phyloP scores from a whole-genome alignment of 2,797 vertebrate genomes.

The Crenichthys baileyi region DNA sequence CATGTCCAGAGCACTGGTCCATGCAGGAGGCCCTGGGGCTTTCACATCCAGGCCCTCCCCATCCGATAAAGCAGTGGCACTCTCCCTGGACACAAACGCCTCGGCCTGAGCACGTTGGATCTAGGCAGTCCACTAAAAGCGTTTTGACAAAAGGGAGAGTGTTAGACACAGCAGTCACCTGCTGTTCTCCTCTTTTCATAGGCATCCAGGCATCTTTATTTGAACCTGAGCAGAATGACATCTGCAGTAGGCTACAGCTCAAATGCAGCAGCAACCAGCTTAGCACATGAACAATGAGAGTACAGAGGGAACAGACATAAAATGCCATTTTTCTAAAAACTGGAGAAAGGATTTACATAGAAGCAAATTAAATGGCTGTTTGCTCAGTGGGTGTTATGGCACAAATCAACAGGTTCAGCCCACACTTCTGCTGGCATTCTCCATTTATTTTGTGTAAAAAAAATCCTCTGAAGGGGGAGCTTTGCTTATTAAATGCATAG shows the following conservation, averaged over 20 bases:
- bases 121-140: conserved; percentile 94
- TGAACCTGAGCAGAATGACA: conserved; percentile 40
- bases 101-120: conserved; percentile 93
- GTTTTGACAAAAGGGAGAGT: conserved; percentile 41
- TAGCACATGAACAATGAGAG: conserved; percentile 15
- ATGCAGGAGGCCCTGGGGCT: conserved; percentile 92
- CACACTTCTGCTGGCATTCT: conserved; percentile 52
- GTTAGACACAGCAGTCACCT: conserved; percentile 57
- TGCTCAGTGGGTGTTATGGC: conserved; percentile 47
- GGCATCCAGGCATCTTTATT: conserved; percentile 41
- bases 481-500: conserved; percentile 42
- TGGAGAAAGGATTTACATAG: conserved; percentile 48
- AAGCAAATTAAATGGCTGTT: conserved; percentile 60
- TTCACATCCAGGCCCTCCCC: conserved; percentile 95
- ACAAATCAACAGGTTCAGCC: conserved; percentile 56
- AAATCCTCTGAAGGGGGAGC: conserved; percentile 34
- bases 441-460: conserved; percentile 54
- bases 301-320: conserved; percentile 17
- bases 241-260: conserved; percentile 29
- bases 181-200: conserved; percentile 49
- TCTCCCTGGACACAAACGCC: conserved; percentile 96
- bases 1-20: conserved; percentile 97
- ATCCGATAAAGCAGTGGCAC: conserved; percentile 95
- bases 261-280: conserved; percentile 24
- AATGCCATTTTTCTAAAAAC: conserved; percentile 32